Percentiles rank a stretch among this genome's conserved stretches.
These are phyloP conservation scores for Gadopsis bispinosus DNA, from an alignment of 2,797 vertebrate species.

Conservation along the genomic window DNA sequence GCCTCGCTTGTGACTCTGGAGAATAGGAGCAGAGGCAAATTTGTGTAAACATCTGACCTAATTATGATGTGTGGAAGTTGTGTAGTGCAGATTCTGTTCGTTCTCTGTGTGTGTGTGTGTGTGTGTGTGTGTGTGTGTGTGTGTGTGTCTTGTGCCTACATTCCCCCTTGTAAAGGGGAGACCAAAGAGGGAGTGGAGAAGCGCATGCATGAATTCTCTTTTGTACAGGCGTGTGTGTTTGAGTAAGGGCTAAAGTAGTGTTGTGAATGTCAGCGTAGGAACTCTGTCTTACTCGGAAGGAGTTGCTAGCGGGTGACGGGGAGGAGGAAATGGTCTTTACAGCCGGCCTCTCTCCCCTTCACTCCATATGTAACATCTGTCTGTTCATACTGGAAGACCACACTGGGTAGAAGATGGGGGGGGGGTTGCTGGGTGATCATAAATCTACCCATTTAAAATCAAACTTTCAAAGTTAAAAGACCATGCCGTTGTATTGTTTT, in stretches of 20 bases:
- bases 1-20: slow-evolving; percentile 23
- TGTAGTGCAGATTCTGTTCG: slow-evolving; percentile 41
- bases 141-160: slow-evolving; percentile 22
- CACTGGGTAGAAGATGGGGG: slow-evolving; percentile 26
- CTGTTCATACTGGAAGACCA: slow-evolving; percentile 59
- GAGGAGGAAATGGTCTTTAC: slow-evolving; percentile 59
- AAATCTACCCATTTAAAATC: slow-evolving; percentile 47
- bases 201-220: slow-evolving; percentile 37
- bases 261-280: slow-evolving; percentile 27
- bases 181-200: slow-evolving; percentile 40
- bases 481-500: background rate
- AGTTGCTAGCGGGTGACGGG: slow-evolving; percentile 37
- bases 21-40: slow-evolving; percentile 36
- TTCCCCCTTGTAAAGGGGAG: slow-evolving; percentile 58
- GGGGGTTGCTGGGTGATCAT: slow-evolving; percentile 26
- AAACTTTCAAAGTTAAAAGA: slow-evolving; percentile 16
- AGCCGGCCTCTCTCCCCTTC: slow-evolving; percentile 41
- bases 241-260: slow-evolving; percentile 8
- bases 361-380: slow-evolving; percentile 43
- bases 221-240: background rate
- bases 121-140: slow-evolving; percentile 16
- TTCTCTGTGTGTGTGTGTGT: slow-evolving; percentile 13
- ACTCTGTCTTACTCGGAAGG: slow-evolving; percentile 27
- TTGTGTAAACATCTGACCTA: slow-evolving; percentile 64
- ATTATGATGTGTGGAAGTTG: slow-evolving; percentile 68